Evolutionary conservation across 2,888 invertebrate genomes (phyloP), one percentile per base, ranked within the genome.

Genomic region (Nephrotoma appendiculata): DNA sequence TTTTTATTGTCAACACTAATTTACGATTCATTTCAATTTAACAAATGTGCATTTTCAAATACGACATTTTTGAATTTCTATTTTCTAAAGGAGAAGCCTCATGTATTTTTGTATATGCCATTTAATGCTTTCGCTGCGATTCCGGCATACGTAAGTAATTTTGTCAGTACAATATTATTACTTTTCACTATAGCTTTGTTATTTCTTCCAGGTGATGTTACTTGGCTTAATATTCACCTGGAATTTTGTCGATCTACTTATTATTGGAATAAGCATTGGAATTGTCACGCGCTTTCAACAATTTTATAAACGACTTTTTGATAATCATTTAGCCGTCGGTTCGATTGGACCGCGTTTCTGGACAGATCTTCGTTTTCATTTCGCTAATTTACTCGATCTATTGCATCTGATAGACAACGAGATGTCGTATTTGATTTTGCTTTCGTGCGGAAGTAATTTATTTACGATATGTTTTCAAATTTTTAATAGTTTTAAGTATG

Each of bases 401-500:
- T 93, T 95, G 0, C 92, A 93, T 71, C 91, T 91, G 31, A 92
- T 95, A 4, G 95, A 96, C 88, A 90, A 91, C 3, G 92, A 93
- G 85, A 92, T 96, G n/a, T 94, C 95, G 2, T 92, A 92, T 12
- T 90, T 96, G 87, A 92, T 96, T 0, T 90, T 95, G 0, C 90
- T 96, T 5, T 95, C 95, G 0, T 95, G 95, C 88, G 91, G 94
- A 31, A 95, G 94, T 88, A 95, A 96, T 89, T 92, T 95, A 86
- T 96, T 94, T 90, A 96, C 95, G 89, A 94, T 96, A 88, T 95
- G 95, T 88, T 92, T 95, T 86, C 95, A 96, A 89, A 92, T 96
- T 7, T 95, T 95, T 89, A 92, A 94, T 89, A 90, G 90, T 87
- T 91, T 91, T 86, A 89, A 71, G 71, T 71, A 12, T 48, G 48